Evolutionary conservation across 2,888 invertebrate species (phyloP).

Genomic region (Linnaemya tessellans): DNA sequence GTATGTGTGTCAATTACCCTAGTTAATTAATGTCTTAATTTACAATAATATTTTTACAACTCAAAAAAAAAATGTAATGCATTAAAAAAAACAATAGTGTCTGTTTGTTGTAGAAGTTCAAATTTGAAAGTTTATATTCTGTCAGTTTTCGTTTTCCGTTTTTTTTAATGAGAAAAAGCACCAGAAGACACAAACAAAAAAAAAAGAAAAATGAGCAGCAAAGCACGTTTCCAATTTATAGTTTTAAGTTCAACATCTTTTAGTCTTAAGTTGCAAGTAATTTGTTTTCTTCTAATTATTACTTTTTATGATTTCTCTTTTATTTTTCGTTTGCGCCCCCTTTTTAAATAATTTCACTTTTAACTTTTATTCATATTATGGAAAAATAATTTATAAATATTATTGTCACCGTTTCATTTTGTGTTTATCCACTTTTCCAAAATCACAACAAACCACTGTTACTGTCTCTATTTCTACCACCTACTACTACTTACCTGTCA

Average conservation of each 20-base stretch:
- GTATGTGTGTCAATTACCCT: conserved; percentile 64
- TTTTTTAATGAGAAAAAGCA: conserved; percentile 7
- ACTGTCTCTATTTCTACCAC: conserved; percentile 38
- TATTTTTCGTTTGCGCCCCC: conserved; percentile 43
- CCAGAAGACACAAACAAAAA: conserved; percentile 15
- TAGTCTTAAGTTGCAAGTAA: conserved; percentile 62
- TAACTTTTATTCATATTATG: conserved; percentile 36
- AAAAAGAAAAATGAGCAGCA: conserved; percentile 37
- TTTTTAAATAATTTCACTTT: conserved; percentile 32
- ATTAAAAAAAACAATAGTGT: conserved; percentile 33
- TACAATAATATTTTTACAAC: conserved; percentile 36
- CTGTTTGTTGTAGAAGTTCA: conserved; percentile 52
- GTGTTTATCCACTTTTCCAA: conserved; percentile 69
- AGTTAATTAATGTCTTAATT: conserved; percentile 68
- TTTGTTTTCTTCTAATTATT: conserved; percentile 14
- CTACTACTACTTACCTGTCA: conserved; percentile 23
- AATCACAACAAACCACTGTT: conserved; percentile 46
- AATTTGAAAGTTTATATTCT: conserved; percentile 53
- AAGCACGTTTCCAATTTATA: conserved; percentile 58
- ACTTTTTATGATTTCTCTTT: conserved; percentile 49
- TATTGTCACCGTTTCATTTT: conserved; percentile 70
- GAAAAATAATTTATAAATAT: conserved; percentile 42
- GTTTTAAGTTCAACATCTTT: conserved; percentile 54
- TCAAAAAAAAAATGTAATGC: conserved; percentile 36
- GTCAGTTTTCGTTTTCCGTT: conserved; percentile 21